These are phyloP conservation scores for Drosophila miranda DNA, from an alignment of 1,140 invertebrate genomes.

Conservation along the genomic window DNA sequence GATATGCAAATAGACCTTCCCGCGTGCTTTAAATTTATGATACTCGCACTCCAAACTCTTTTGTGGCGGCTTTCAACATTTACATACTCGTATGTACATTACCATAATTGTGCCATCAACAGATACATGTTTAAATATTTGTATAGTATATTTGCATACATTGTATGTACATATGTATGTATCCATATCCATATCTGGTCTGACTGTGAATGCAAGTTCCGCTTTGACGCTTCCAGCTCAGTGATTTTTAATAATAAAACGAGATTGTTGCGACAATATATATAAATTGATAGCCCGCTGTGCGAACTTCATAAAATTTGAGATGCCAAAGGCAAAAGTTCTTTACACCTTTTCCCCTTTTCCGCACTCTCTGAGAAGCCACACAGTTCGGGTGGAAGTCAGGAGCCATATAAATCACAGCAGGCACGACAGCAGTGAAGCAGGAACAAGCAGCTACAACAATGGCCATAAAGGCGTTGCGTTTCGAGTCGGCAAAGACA, in stretches of 20 bases:
- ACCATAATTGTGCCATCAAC: too few relatives aligned
- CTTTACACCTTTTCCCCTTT: constrained; percentile 48
- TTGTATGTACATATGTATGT: too few relatives aligned
- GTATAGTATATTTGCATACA: constrained; percentile 11
- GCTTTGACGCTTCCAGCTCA: constrained; percentile 64
- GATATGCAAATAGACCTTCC: too few relatives aligned
- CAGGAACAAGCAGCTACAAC: constrained; percentile 30
- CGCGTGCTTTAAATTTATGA: too few relatives aligned
- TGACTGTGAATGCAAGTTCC: constrained; percentile 50
- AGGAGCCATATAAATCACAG: constrained; percentile 68
- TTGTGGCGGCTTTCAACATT: too few relatives aligned
- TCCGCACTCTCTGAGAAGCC: too few relatives aligned
- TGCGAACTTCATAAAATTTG: constrained; percentile 69
- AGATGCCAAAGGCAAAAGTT: constrained; percentile 39
- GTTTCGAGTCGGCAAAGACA: constrained; percentile 42
- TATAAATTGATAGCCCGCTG: constrained; percentile 68
- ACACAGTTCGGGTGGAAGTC: too few relatives aligned
- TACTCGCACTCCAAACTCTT: too few relatives aligned
- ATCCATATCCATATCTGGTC: constrained; percentile 18
- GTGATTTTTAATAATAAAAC: constrained; percentile 60
- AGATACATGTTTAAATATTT: constrained; percentile 5
- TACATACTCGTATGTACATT: too few relatives aligned
- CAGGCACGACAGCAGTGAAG: constrained; percentile 19
- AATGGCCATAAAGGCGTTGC: constrained; percentile 63
- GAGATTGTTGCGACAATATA: constrained; percentile 23